These are phyloP conservation scores for Hofmannophila pseudospretella DNA, from an alignment of 2,888 invertebrate species.

Conservation along the genomic window DNA sequence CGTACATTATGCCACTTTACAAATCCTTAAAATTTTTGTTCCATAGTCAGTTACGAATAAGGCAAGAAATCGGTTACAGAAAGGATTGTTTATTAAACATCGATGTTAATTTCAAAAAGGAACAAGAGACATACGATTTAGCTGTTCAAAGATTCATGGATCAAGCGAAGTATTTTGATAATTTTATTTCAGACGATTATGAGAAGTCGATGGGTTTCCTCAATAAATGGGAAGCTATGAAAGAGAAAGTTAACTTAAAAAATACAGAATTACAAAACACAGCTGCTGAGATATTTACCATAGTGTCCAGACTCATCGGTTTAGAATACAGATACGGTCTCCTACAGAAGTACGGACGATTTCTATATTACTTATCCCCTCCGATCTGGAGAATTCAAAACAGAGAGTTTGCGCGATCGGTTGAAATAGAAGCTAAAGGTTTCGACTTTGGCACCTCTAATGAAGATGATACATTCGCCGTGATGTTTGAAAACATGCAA, in stretches of 20 bases:
- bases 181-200: conserved; percentile 80
- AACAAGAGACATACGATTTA: conserved; percentile 65
- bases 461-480: conserved; percentile 57
- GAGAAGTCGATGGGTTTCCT: conserved; percentile 76
- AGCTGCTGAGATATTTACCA: conserved; percentile 49
- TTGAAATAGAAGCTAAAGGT: conserved; percentile 64
- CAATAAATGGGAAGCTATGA: conserved; percentile 65
- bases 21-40: conserved; percentile 41
- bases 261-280: conserved; percentile 59
- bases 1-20: conserved; percentile 31
- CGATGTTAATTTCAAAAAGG: conserved; percentile 72
- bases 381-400: conserved; percentile 76
- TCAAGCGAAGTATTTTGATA: conserved; percentile 78
- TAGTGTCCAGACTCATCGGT: conserved; percentile 69
- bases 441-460: conserved; percentile 53
- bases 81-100: conserved; percentile 71
- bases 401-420: conserved; percentile 65
- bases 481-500: conserved; percentile 67
- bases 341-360: conserved; percentile 81
- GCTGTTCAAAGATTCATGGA: conserved; percentile 63
- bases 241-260: conserved; percentile 54
- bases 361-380: conserved; percentile 82
- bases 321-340: conserved; percentile 80
- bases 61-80: conserved; percentile 54
- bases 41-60: conserved; percentile 33